Evolutionary conservation across 2,113 vertebrate species (phyloP), one percentile per base, ranked within the genome.

Genomic region (Albula glossodonta): DNA sequence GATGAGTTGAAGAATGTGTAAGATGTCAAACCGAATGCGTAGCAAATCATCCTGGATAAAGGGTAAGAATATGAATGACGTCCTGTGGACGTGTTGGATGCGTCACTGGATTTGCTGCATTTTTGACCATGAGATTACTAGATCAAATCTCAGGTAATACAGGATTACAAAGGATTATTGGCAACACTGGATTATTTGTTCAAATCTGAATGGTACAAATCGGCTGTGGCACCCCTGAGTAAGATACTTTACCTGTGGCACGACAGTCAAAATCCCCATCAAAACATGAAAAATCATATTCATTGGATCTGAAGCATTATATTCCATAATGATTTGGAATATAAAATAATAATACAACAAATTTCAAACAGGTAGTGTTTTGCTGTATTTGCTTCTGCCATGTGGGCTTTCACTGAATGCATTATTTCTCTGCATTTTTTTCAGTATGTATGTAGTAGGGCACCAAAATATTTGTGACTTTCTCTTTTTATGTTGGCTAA

Each of bases 81-180:
- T 81, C 3, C 3, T 31, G 19, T 10, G 22, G 53, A 53, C 8
- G 52, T 81, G 11, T 25, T 53, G 19, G n/a, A 52, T 56, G 31
- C 52, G 3, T 81, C 52, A 7, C 81, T 91, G 90, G 91, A 90
- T 94, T 92, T 92, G 87, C 87, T 86, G 89, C 90, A 89, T 89
- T 91, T 93, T 88, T 90, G 87, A 91, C 91, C 88, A 89, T 87
- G 77, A 85, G 92, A 93, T 94, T 92, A 94, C 87, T 86, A 57
- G 80, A 85, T 90, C 84, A 91, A 92, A 94, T 94, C 92, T 90
- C 89, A 87, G 92, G 91, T 91, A 91, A 93, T 94, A 92, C 86
- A 77, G 89, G 91, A 78, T 94, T 93, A 93, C 89, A 85, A 70
- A 84, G 91, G 92, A 94, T 94, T 93, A 94, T 63, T 9, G 89